Percentiles rank a stretch among this genome's conserved stretches.
phyloP scores from a whole-genome alignment of 2,113 vertebrate genomes.

The Vanacampus margaritifer region DNA sequence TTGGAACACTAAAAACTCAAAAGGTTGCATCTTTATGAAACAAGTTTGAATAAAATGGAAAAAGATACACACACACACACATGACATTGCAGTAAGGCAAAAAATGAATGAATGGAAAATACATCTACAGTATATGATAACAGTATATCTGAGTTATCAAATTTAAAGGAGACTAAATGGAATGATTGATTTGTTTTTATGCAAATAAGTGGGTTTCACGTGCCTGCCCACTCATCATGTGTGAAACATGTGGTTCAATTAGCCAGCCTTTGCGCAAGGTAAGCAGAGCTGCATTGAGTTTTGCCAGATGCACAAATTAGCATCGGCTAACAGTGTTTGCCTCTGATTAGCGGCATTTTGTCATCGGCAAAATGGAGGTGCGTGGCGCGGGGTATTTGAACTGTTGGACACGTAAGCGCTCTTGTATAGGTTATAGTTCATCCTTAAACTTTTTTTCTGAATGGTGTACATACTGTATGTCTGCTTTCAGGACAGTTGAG shows the following conservation, averaged over 20 bases:
- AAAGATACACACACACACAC: not conserved
- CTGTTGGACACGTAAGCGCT: no score
- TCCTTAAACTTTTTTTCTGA: not conserved
- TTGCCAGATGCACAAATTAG: no score
- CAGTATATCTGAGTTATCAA: not conserved
- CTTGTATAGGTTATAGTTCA: not conserved
- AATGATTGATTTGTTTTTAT: no score
- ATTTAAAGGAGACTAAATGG: no score
- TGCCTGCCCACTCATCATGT: no score
- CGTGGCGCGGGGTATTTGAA: not conserved
- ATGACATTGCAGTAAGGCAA: not conserved
- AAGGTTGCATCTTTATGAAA: not conserved
- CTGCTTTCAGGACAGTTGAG: not conserved
- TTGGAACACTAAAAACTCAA: not conserved
- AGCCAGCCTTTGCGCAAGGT: no score
- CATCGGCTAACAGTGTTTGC: no score
- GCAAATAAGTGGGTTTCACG: no score
- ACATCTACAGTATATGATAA: not conserved
- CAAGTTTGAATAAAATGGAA: not conserved
- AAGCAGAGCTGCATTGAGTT: no score
- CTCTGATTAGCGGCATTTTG: no score
- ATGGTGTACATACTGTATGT: not conserved
- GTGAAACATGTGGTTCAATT: no score
- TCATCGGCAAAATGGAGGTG: no score
- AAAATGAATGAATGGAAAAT: not conserved